Percentiles rank a stretch among this genome's conserved stretches.
These are phyloP conservation scores for Hipposideros armiger DNA, from an alignment of 2,113 vertebrate genomes.

Conservation along the genomic window DNA sequence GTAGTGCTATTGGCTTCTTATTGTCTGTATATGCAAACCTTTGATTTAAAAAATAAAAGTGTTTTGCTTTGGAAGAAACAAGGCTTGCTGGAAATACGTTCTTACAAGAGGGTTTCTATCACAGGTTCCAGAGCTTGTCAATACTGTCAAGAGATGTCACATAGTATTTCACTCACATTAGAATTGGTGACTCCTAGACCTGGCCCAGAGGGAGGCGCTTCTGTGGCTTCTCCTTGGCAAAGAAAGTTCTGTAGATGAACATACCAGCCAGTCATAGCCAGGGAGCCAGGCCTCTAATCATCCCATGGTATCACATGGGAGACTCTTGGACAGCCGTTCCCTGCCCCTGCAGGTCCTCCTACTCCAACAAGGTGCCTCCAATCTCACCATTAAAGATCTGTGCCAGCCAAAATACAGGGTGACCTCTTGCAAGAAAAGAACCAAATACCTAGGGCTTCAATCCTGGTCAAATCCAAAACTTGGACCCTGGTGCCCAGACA, in stretches of 20 bases:
- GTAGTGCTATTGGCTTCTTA: neutral
- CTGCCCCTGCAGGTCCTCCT: neutral
- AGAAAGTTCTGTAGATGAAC: neutral
- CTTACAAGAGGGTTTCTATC: neutral
- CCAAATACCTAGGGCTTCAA: neutral
- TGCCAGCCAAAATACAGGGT: neutral
- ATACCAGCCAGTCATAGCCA: neutral
- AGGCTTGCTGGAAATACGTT: neutral
- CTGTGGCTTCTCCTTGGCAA: neutral
- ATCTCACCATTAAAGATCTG: neutral
- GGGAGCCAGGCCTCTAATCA: neutral
- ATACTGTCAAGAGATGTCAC: neutral
- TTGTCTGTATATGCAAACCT: neutral
- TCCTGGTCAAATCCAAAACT: neutral
- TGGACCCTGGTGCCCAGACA: neutral
- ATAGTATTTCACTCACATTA: neutral
- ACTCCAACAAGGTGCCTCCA: neutral
- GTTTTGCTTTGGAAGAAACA: neutral
- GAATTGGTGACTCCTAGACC: neutral
- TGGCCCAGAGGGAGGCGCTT: fast-evolving
- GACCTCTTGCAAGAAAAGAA: neutral
- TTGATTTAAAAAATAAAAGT: neutral
- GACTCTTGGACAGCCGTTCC: neutral
- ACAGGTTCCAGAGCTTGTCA: neutral
- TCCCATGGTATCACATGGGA: neutral